Percentiles rank a stretch among this genome's conserved stretches.
Conservation (phyloP, 2,113 vertebrate genomes). For the Smithornis capensis region DNA sequence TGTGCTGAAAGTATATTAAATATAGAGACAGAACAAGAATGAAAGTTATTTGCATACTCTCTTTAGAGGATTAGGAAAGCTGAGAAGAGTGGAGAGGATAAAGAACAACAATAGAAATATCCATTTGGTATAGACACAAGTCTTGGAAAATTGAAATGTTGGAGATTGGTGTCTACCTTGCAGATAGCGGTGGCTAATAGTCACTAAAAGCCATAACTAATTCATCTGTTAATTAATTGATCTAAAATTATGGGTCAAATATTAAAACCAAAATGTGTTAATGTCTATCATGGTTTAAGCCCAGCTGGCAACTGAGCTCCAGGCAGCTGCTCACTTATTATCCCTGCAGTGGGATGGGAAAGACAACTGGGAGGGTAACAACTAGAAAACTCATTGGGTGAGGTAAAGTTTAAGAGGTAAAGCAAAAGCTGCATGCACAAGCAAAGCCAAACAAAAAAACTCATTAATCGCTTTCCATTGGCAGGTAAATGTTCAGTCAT, state of each 20-base stretch:
- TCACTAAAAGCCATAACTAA: no score
- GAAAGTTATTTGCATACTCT: not conserved
- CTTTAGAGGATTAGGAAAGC: not conserved
- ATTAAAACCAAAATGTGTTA: not conserved
- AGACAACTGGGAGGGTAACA: rapidly evolving
- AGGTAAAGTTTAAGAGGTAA: not conserved
- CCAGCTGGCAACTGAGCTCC: not conserved
- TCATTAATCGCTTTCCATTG: not conserved
- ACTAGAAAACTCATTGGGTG: rapidly evolving
- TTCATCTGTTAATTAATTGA: not conserved
- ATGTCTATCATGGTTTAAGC: not conserved
- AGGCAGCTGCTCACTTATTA: not conserved
- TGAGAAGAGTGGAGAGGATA: not conserved
- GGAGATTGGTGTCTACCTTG: not conserved
- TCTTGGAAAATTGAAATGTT: not conserved
- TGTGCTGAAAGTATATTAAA: not conserved
- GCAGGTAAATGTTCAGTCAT: not conserved
- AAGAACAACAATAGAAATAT: not conserved
- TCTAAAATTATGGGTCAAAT: not conserved
- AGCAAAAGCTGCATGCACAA: not conserved
- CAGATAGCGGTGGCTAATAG: not conserved
- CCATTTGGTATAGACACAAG: not conserved
- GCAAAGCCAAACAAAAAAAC: not conserved
- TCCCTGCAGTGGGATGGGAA: not conserved
- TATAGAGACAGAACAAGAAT: not conserved